These are phyloP conservation scores for Apeltes quadracus DNA, from an alignment of 2,113 vertebrate species.

Conservation along the genomic window DNA sequence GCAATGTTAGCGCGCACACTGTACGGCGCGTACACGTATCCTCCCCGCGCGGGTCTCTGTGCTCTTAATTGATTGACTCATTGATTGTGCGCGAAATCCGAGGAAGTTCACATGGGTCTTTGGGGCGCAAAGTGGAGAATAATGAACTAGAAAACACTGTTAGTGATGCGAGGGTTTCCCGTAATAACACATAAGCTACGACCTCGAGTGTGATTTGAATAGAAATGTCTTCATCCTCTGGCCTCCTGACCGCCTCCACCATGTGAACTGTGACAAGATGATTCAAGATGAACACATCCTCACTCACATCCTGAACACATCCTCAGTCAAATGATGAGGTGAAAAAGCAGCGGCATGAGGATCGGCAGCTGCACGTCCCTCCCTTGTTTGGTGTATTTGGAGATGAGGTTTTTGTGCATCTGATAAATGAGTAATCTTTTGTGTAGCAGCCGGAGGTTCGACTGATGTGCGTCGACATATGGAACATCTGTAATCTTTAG, in stretches of 20 bases:
- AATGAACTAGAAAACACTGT: background rate
- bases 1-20: background rate
- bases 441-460: too few relatives aligned
- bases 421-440: too few relatives aligned
- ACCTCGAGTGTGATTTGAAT: background rate
- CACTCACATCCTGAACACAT: background rate
- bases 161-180: too few relatives aligned
- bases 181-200: background rate
- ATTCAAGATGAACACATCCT: too few relatives aligned
- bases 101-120: background rate
- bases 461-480: background rate
- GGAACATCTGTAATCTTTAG: background rate
- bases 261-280: too few relatives aligned
- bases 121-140: background rate
- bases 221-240: background rate
- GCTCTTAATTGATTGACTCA: too few relatives aligned
- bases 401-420: too few relatives aligned
- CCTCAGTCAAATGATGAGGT: background rate
- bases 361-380: background rate
- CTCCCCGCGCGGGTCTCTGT: background rate
- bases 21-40: background rate
- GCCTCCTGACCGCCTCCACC: background rate
- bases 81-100: background rate
- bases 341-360: background rate
- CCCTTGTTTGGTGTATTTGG: background rate